Evolutionary conservation across 1,140 invertebrate genomes (phyloP).

Genomic region (Drosophila pandora): DNA sequence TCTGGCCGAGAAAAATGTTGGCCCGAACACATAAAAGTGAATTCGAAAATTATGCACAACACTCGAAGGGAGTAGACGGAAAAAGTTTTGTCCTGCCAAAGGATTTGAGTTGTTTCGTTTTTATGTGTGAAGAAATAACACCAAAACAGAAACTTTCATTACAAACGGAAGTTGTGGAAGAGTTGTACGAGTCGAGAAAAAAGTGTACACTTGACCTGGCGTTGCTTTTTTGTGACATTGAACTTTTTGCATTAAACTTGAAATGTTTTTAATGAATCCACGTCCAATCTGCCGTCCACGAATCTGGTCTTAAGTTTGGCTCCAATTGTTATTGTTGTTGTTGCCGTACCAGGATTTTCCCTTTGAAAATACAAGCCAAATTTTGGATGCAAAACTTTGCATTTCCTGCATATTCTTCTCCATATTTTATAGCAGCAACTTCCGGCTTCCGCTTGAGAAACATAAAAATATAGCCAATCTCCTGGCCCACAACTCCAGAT

Average conservation of each 20-base stretch:
- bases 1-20: conserved; percentile 25
- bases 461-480: conserved; percentile 65
- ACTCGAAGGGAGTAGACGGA: conserved; percentile 24
- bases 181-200: neutral
- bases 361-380: conserved; percentile 28
- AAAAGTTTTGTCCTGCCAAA: conserved; percentile 41
- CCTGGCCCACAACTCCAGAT: conserved; percentile 20
- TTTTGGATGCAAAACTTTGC: conserved; percentile 69
- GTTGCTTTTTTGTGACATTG: conserved; percentile 61
- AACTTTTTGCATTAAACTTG: conserved; percentile 57
- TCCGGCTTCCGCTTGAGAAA: conserved; percentile 68
- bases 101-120: conserved; percentile 42
- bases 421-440: conserved; percentile 74
- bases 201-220: conserved; percentile 32
- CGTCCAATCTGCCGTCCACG: conserved; percentile 27
- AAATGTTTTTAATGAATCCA: conserved; percentile 65
- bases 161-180: conserved; percentile 21
- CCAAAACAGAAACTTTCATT: conserved; percentile 37
- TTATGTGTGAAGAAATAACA: conserved; percentile 28
- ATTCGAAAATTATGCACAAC: conserved; percentile 74
- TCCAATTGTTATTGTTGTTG: conserved; percentile 28
- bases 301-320: conserved; percentile 24
- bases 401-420: conserved; percentile 75
- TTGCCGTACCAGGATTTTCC: conserved; percentile 26
- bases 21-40: conserved; percentile 64